Conservation (phyloP, 2,113 vertebrate genomes). For the Micronycteris hirsuta region DNA sequence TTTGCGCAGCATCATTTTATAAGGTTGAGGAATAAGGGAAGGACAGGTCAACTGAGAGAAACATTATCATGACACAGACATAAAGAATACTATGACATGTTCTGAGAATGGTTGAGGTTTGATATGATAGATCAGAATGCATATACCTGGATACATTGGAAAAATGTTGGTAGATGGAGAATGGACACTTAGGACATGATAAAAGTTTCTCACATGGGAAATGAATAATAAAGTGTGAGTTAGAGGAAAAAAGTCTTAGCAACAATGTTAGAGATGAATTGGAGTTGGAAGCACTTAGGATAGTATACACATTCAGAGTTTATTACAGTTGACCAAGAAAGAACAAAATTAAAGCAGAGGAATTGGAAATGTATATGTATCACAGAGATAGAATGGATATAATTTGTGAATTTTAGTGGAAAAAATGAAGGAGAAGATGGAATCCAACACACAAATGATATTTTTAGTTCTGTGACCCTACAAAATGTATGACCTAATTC, state of each 20-base stretch:
- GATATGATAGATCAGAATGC: not conserved
- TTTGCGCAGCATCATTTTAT: not conserved
- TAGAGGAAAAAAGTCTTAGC: not conserved
- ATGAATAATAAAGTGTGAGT: not conserved
- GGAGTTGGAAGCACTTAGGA: not conserved
- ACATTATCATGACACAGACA: rapidly evolving
- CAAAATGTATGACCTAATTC: not conserved
- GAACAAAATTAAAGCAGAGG: not conserved
- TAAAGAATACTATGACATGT: rapidly evolving
- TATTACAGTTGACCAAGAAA: not conserved
- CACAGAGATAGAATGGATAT: not conserved
- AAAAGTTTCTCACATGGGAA: not conserved
- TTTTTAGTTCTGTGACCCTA: not conserved
- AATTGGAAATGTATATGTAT: not conserved
- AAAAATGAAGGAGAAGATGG: not conserved
- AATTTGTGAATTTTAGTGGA: not conserved
- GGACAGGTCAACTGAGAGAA: not conserved
- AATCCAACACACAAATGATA: not conserved
- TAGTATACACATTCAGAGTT: not conserved
- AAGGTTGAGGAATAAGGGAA: not conserved
- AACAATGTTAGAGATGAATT: not conserved
- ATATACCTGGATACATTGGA: not conserved
- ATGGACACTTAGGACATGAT: not conserved
- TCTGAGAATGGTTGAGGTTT: not conserved
- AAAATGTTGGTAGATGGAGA: not conserved